These are phyloP conservation scores for Menidia menidia DNA, from an alignment of 2,797 vertebrate genomes.

Conservation along the genomic window DNA sequence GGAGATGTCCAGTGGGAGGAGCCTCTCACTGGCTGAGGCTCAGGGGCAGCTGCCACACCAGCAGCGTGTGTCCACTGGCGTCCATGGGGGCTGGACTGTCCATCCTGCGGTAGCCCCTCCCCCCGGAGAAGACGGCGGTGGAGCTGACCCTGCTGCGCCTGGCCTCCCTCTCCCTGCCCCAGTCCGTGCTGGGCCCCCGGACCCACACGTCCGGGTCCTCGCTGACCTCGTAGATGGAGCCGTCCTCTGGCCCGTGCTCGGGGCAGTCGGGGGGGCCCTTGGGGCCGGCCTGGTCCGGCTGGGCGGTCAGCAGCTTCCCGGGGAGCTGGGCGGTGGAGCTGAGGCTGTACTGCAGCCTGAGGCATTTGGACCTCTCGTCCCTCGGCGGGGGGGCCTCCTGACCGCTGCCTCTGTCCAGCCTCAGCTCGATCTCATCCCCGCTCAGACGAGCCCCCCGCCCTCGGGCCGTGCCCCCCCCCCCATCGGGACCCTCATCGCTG, in stretches of 20 bases:
- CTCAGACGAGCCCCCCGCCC: constrained; percentile 22
- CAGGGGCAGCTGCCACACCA: constrained; percentile 92
- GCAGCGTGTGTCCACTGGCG: constrained; percentile 82
- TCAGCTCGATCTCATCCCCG: constrained; percentile 46
- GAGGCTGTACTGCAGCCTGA: constrained; percentile 89
- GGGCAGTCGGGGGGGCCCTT: neutral
- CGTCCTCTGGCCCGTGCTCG: constrained; percentile 87
- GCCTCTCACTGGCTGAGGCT: constrained; percentile 76
- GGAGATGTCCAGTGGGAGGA: too few relatives aligned
- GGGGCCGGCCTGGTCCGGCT: constrained; percentile 52
- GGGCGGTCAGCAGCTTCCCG: constrained; percentile 85
- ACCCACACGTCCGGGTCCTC: constrained; percentile 93
- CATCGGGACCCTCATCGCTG: neutral
- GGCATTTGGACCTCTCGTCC: constrained; percentile 82
- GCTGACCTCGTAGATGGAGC: constrained; percentile 91
- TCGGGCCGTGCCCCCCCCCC: neutral
- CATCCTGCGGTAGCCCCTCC: constrained; percentile 88
- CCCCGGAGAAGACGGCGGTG: constrained; percentile 87
- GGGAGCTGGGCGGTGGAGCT: constrained; percentile 90
- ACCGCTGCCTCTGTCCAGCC: constrained; percentile 5
- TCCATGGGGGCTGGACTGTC: constrained; percentile 40
- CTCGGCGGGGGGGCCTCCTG: neutral
- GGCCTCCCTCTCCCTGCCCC: constrained; percentile 34
- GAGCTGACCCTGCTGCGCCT: constrained; percentile 88
- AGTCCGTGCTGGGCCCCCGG: constrained; percentile 68